Evolutionary conservation across 2,113 vertebrate genomes (phyloP).

Genomic region (Hucho hucho): DNA sequence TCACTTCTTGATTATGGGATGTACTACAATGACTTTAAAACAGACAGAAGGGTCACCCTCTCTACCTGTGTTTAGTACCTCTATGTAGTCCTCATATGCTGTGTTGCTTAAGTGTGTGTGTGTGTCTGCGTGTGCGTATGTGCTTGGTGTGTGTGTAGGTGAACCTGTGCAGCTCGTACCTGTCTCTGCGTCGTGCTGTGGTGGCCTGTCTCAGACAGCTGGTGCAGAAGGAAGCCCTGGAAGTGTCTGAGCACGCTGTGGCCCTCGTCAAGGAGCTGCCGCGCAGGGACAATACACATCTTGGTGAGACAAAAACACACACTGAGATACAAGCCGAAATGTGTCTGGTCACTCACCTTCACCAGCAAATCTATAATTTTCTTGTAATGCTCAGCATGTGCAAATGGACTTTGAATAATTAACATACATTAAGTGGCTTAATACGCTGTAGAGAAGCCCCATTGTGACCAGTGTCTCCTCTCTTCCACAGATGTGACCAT

Average conservation of each 20-base stretch:
- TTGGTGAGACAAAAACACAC: constrained; percentile 70
- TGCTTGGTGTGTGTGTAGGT: constrained; percentile 73
- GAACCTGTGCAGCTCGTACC: constrained; percentile 86
- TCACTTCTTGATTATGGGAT: not conserved
- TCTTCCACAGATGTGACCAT: constrained; percentile 83
- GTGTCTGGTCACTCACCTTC: not conserved
- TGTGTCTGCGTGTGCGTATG: constrained; percentile 11
- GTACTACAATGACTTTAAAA: not conserved
- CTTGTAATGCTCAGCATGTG: not conserved
- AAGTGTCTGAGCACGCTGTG: constrained; percentile 86
- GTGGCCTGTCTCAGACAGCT: constrained; percentile 88
- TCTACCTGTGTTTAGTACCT: not conserved
- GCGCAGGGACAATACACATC: constrained; percentile 73
- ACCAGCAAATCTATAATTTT: not conserved
- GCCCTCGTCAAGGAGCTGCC: constrained; percentile 80
- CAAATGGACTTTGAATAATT: not conserved
- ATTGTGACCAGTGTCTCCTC: constrained; percentile 31
- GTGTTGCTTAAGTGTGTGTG: not conserved
- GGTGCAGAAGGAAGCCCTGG: constrained; percentile 86
- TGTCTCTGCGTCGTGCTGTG: constrained; percentile 82
- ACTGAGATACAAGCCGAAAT: not conserved
- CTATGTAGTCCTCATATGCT: not conserved
- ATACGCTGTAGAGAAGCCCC: not conserved
- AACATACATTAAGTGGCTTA: not conserved
- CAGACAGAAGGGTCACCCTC: not conserved